Base-by-base conservation (phyloP, 2,888 invertebrate genomes). In the Icerya purchasi region DNA sequence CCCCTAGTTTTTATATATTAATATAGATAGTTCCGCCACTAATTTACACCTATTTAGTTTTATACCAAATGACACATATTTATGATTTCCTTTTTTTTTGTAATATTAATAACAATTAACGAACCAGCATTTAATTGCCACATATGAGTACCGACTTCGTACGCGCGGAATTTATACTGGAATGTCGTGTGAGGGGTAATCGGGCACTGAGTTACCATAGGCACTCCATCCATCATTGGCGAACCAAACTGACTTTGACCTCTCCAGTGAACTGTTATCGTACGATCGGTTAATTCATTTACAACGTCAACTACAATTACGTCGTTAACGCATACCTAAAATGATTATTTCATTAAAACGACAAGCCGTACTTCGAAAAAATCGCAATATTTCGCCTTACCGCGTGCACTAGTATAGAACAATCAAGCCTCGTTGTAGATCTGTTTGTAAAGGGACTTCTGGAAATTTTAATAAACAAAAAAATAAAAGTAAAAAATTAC, bases 261-360 rank as follows among this genome's bases (percentile, higher is more conserved):
- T 64, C 76, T 73, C 75, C 76, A 77, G 67, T 77, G 77, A 21
- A 77, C 69, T 19, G 72, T 70, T n/a, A 73, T 69, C 8, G 72
- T 72, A 61, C 73, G 71, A 1, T 72, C 71, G 1, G 71, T 70
- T 50, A 75, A 65, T 22, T 70, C 67, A 66, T 76, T 76, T 58
- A 70, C 66, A 14, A 76, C 72, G 62, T 74, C 74, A 19, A 75
- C 74, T 14, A 74, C 68, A 10, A 76, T 66, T 36, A 70, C 72
- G 67, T 76, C 76, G 66, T 83, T 81, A 55, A 80, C 75, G 67
- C 84, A 84, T 2, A 82, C 82, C 69, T 82, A n/a, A n/a, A n/a
- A n/a, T n/a, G n/a, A n/a, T n/a, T n/a, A n/a, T n/a, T n/a, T n/a
- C n/a, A n/a, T n/a, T n/a, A n/a, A n/a, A n/a, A n/a, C n/a, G n/a